A percentile compares a stretch with the other conserved stretches of the same genome.
Conservation (phyloP, 2,888 invertebrate species). For the Cosmia trapezina region DNA sequence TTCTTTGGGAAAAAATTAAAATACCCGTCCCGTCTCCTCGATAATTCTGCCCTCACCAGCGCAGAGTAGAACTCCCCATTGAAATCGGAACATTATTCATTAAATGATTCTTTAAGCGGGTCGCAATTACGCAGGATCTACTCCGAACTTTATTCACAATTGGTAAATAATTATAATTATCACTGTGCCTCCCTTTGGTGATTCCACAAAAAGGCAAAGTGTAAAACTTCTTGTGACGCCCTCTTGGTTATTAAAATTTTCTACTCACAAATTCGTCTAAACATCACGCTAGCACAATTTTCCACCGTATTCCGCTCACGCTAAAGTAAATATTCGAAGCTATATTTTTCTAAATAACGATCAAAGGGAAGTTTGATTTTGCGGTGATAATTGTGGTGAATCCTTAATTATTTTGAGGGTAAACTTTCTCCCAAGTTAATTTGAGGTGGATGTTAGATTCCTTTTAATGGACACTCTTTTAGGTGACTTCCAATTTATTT, state of each 20-base stretch:
- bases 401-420: constrained; percentile 91
- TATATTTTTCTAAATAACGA: constrained; percentile 80
- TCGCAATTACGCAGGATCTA: constrained; percentile 83
- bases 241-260: constrained; percentile 88
- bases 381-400: constrained; percentile 90
- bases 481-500: constrained; percentile 88
- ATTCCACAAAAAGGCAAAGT: constrained; percentile 87
- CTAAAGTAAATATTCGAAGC: constrained; percentile 75
- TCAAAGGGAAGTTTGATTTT: constrained; percentile 89
- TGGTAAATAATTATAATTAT: constrained; percentile 90
- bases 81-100: constrained; percentile 84
- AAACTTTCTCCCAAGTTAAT: constrained; percentile 89
- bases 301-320: constrained; percentile 68
- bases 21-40: constrained; percentile 73
- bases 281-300: constrained; percentile 68
- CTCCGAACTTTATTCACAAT: constrained; percentile 86
- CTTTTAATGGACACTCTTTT: constrained; percentile 89
- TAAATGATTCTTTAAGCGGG: constrained; percentile 86
- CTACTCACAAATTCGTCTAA: constrained; percentile 77
- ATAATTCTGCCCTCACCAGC: constrained; percentile 78
- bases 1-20: constrained; percentile 80
- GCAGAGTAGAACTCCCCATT: constrained; percentile 75
- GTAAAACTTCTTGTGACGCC: constrained; percentile 84
- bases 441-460: constrained; percentile 87
- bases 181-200: constrained; percentile 84